These are phyloP conservation scores for Mungos mungo DNA, from an alignment of 2,113 vertebrate genomes.

Conservation along the genomic window DNA sequence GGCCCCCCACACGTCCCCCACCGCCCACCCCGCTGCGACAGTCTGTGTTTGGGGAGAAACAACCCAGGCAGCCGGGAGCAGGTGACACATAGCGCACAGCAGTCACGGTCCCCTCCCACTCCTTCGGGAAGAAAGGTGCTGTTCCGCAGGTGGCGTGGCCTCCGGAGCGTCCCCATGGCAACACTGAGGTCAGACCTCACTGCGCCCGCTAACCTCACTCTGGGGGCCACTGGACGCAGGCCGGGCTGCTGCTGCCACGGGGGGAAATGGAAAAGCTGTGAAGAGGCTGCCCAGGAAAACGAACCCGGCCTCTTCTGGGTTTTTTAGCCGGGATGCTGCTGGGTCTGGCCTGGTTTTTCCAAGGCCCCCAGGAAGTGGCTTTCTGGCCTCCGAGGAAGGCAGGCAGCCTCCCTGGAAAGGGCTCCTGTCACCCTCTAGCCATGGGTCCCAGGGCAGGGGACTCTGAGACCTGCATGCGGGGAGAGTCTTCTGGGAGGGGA, in stretches of 20 bases:
- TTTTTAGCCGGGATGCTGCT: not conserved
- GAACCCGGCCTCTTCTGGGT: not conserved
- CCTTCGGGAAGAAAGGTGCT: not conserved
- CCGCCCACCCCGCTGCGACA: not conserved
- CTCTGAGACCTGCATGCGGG: not conserved
- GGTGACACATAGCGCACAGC: not conserved
- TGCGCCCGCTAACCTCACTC: not conserved
- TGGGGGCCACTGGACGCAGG: not conserved
- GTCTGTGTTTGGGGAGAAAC: not conserved
- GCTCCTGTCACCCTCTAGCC: not conserved
- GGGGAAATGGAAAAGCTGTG: not conserved
- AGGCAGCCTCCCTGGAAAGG: not conserved
- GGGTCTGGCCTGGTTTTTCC: not conserved
- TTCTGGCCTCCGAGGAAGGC: not conserved
- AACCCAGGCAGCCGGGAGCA: not conserved
- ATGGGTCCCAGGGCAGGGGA: rapidly evolving
- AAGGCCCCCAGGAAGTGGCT: not conserved
- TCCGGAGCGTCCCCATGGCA: not conserved
- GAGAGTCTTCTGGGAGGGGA: too few relatives aligned
- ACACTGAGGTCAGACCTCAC: not conserved
- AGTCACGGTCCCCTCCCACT: not conserved
- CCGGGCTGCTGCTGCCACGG: not conserved
- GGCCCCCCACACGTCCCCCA: not conserved
- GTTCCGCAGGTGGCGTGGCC: not conserved
- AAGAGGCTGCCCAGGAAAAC: not conserved